Evolutionary conservation across 2,888 invertebrate species (phyloP), one percentile per base, ranked within the genome.

Genomic region (Mesochorus sp.): DNA sequence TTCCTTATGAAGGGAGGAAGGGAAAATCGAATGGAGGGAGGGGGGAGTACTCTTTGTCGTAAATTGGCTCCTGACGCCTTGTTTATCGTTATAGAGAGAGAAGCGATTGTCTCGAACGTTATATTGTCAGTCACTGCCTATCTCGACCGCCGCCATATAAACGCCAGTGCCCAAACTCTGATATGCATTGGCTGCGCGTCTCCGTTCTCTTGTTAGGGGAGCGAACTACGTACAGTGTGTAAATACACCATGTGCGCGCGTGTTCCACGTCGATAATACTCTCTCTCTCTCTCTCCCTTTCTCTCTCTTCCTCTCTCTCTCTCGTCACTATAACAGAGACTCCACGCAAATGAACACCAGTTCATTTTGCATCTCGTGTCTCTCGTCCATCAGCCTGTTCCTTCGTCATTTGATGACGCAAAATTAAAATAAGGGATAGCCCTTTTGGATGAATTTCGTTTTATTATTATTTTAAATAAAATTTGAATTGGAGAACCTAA

Each of bases 331-430:
- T 47, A 47, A 34, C 81, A 79, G 78, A 76, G 71, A 49, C 74
- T 72, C 76, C 80, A 83, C 81, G 83, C 84, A 81, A 87, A 86
- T 84, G 83, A 85, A 85, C 85, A 82, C 83, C 82, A 85, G 86
- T 86, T 85, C 76, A 77, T 75, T 73, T 73, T 71, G 79, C 62
- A 37, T 74, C 76, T 42, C 28, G n/a, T n/a, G n/a, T n/a, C n/a
- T n/a, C n/a, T n/a, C 71, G 68, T 77, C 64, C 39, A 73, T 72
- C 73, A 28, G 44, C 72, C 26, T 21, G 42, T 61, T 26, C 53
- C 44, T 14, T 26, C 42, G 21, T 14, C 31, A 26, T 21, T 59
- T n/a, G 34, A 12, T 26, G 8, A n/a, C n/a, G n/a, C n/a, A n/a
- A n/a, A n/a, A n/a, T n/a, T n/a, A n/a, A n/a, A n/a, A n/a, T n/a